Evolutionary conservation across 2,888 invertebrate genomes (phyloP).

Genomic region (Ichneumoninae sp.): DNA sequence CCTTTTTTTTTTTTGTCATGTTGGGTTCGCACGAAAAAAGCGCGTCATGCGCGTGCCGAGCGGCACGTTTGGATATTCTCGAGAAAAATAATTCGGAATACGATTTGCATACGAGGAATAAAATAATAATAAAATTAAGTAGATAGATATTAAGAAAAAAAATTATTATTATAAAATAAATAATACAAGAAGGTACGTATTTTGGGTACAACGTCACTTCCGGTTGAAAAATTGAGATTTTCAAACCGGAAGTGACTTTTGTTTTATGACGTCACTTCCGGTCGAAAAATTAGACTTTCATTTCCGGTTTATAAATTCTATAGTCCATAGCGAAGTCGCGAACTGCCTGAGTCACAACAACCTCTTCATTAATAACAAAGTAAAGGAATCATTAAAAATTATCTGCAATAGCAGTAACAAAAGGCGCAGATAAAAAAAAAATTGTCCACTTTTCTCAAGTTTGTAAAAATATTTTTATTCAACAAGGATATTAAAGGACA

Average conservation of each 20-base stretch:
- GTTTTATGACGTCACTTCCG: too few species aligned
- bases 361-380: neutral
- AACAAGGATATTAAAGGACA: conserved; percentile 10
- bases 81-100: neutral
- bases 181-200: neutral
- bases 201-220: too few species aligned
- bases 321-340: too few species aligned
- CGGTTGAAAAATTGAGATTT: too few species aligned
- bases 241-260: too few species aligned
- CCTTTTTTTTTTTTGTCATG: neutral
- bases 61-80: neutral
- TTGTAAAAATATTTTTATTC: neutral
- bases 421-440: neutral
- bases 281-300: too few species aligned
- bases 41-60: neutral
- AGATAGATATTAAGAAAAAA: neutral
- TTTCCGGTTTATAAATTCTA: too few species aligned
- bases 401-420: neutral
- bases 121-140: neutral
- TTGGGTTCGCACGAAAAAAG: neutral
- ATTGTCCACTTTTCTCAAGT: neutral
- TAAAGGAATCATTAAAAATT: neutral
- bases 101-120: neutral
- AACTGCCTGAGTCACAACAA: neutral
- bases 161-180: neutral